phyloP scores from a whole-genome alignment of 2,888 invertebrate genomes.

The Brachypalpus laphriformis region DNA sequence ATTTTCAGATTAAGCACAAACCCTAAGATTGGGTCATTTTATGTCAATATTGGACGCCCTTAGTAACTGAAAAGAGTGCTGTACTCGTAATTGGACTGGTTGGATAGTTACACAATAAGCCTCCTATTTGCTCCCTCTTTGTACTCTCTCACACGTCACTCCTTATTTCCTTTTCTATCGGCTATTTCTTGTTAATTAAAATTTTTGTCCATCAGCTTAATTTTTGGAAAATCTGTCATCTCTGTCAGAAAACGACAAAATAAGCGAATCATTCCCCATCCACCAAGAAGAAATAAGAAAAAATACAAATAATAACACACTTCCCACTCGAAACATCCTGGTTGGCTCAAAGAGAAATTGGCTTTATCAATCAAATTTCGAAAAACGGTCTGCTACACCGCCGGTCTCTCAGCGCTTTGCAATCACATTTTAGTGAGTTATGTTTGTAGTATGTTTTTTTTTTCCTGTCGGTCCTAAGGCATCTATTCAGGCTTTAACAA shows the following conservation, averaged over 20 bases:
- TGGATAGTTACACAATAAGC: too few species aligned
- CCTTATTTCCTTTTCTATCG: too few species aligned
- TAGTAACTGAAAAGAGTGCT: too few species aligned
- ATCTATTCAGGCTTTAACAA: conserved; percentile 19
- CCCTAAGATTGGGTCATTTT: too few species aligned
- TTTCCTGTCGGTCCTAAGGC: not conserved
- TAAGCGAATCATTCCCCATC: not conserved
- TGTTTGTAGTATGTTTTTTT: conserved; percentile 19
- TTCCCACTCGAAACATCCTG: not conserved
- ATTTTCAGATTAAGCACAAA: too few species aligned
- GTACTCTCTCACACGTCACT: too few species aligned
- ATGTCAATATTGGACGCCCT: too few species aligned
- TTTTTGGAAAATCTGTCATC: not conserved
- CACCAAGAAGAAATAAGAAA: not conserved
- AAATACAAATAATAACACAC: not conserved
- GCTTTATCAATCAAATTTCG: conserved; percentile 52
- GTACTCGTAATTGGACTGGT: too few species aligned
- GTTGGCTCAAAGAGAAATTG: conserved; percentile 36
- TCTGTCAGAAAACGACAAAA: not conserved
- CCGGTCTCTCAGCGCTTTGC: conserved; percentile 11
- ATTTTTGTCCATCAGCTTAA: not conserved
- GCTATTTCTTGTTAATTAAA: not conserved
- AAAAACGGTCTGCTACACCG: conserved; percentile 5
- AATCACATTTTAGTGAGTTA: conserved; percentile 52
- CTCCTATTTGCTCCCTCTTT: too few species aligned